Evolutionary conservation across 2,113 vertebrate genomes (phyloP).

Genomic region (Hippocampus guttulatus): DNA sequence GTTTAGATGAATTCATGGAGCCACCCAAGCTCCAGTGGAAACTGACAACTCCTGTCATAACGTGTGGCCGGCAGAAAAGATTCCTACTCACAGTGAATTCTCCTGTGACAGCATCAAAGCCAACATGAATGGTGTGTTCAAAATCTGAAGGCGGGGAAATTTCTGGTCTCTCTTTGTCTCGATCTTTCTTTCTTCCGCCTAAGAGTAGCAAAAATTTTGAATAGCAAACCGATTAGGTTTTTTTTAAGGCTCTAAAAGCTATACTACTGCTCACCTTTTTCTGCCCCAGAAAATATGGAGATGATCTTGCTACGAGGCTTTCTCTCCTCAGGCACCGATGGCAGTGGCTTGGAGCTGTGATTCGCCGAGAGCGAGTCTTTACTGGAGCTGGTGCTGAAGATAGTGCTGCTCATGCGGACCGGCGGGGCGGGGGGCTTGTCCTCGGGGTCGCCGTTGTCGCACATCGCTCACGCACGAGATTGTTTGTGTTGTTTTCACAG

Average conservation of each 20-base stretch:
- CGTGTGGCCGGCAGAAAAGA: not conserved
- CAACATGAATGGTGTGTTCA: conserved; percentile 96
- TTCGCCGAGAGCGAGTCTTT: conserved; percentile 87
- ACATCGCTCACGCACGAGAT: conserved; percentile 73
- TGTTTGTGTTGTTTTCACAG: not conserved
- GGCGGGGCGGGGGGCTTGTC: conserved; percentile 98
- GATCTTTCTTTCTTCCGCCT: conserved; percentile 90
- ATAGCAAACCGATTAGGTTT: too few species aligned
- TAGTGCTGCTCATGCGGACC: conserved; percentile 88
- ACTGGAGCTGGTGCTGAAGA: conserved; percentile 79
- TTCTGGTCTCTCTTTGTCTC: conserved; percentile 92
- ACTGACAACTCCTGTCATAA: not conserved
- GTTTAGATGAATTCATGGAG: too few species aligned
- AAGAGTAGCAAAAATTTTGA: conserved; percentile 10
- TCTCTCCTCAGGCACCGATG: conserved; percentile 93
- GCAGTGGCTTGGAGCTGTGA: conserved; percentile 92
- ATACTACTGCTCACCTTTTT: conserved; percentile 78
- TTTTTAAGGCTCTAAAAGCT: not conserved
- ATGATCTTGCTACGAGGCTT: conserved; percentile 93
- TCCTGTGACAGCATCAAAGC: conserved; percentile 94
- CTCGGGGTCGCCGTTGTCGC: conserved; percentile 92
- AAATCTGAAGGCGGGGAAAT: conserved; percentile 96
- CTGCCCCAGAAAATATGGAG: conserved; percentile 90
- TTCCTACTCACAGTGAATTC: conserved; percentile 89
- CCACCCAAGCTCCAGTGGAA: too few species aligned